Conservation (phyloP, 2,113 vertebrate genomes). For the Mesitornis unicolor region DNA sequence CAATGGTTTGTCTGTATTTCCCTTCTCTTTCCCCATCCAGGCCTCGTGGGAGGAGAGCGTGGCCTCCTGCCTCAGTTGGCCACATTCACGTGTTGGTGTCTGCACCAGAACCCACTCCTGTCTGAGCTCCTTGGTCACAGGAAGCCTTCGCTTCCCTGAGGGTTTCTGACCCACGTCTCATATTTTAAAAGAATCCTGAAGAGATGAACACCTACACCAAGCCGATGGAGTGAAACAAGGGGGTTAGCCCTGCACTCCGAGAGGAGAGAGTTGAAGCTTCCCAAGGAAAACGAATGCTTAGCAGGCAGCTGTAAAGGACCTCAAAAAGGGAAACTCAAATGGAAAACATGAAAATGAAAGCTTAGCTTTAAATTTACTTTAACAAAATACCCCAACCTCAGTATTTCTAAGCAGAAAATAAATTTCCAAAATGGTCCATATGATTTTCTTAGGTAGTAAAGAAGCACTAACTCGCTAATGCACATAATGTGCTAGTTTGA, state of each 20-base stretch:
- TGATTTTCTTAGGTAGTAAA: neutral
- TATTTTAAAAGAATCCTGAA: neutral
- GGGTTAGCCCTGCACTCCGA: neutral
- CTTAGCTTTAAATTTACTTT: neutral
- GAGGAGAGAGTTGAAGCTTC: neutral
- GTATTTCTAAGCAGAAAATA: neutral
- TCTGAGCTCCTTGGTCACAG: neutral
- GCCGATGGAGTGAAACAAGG: neutral
- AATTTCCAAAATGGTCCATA: neutral
- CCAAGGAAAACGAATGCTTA: neutral
- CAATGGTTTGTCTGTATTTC: neutral
- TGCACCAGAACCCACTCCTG: neutral
- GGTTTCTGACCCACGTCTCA: neutral
- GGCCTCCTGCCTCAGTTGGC: neutral
- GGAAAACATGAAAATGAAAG: neutral
- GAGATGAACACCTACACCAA: neutral
- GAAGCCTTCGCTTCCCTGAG: neutral
- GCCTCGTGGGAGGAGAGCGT: neutral
- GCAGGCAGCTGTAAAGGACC: neutral
- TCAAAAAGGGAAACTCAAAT: neutral
- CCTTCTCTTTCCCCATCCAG: neutral
- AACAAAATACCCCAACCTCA: neutral
- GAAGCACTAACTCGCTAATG: neutral
- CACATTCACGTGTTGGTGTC: neutral
- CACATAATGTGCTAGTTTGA: neutral